A percentile compares a stretch with the other conserved stretches of the same genome.
Evolutionary conservation across 53 echinoderm and acorn worm genomes (phyloP).

Genomic region (Hippasteria phrygiana): DNA sequence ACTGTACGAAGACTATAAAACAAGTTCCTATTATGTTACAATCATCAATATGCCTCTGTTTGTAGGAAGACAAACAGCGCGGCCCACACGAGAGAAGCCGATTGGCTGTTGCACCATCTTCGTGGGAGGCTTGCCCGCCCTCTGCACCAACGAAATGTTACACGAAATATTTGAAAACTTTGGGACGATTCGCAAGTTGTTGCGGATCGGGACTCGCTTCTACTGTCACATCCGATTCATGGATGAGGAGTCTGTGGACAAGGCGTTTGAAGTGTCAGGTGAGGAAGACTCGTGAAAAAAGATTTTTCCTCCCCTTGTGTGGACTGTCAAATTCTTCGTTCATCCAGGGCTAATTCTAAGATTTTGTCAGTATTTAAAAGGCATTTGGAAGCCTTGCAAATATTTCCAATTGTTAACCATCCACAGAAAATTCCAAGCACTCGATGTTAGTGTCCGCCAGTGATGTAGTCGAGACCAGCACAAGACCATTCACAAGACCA

Average conservation of each 20-base stretch:
- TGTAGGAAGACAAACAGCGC: conserved; percentile 48
- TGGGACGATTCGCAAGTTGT: conserved; percentile 62
- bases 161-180: conserved; percentile 78
- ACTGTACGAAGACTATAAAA: too few relatives aligned
- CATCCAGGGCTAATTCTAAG: too few relatives aligned
- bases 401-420: too few relatives aligned
- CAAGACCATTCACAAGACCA: too few relatives aligned
- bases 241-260: conserved; percentile 71
- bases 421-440: too few relatives aligned
- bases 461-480: too few relatives aligned
- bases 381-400: too few relatives aligned
- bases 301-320: not conserved
- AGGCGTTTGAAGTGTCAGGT: conserved; percentile 83
- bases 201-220: conserved; percentile 61
- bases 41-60: not conserved
- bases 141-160: conserved; percentile 70
- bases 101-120: conserved; percentile 81
- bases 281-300: not conserved
- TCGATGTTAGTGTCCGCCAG: too few relatives aligned
- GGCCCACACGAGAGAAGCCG: conserved; percentile 73
- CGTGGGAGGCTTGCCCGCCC: conserved; percentile 71
- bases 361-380: too few relatives aligned
- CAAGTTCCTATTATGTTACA: too few relatives aligned
- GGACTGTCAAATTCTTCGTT: not conserved
- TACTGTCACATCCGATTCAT: conserved; percentile 84